Evolutionary conservation across 2,888 invertebrate species (phyloP), one percentile per base, ranked within the genome.

Genomic region (Phortica okadai): DNA sequence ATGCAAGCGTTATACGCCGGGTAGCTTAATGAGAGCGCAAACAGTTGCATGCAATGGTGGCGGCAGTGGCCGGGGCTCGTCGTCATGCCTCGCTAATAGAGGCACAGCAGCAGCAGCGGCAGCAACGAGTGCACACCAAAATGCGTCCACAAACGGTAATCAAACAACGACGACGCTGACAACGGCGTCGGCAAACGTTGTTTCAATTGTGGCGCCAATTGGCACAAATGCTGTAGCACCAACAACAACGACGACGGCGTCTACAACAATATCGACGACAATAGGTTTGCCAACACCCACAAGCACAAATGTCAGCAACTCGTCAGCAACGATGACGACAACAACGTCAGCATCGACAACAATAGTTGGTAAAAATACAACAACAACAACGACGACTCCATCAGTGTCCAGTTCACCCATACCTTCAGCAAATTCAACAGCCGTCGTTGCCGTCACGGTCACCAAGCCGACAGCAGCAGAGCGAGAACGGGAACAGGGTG

Each of bases 401-500:
- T 80, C 74, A 83, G 83, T 0, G 83, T 82, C 74, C 75, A 79
- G 11, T n/a, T 58, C 44, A 62, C 75, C 74, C 41, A 2, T 58
- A 41, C 66, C 70, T 11, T 42, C 56, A 42, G 14, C 56, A 41
- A 44, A 78, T 81, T 58, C 78, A 74, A 33, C 73, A 67, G 66
- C 79, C 72, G 76, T 73, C 41, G 79, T 80, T 2, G 82, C 86
- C 58, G 82, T 82, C 7, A 83, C 88, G 3, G 84, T 85, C 14
- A 82, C 85, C 62, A 83, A 85, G 72, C 88, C 88, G 14, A 85
- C 80, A 44, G 81, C 81, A 2, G 82, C 85, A n/a, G 92, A 91
- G 67, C 87, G 92, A 0, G 92, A 92, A 82, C 89, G 91, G 41
- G 92, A 92, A 77, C 92, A 92, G 82, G 92, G 97, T 77, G 96